phyloP scores from a whole-genome alignment of 1,140 invertebrate species.

The Vollenhovia emeryi region DNA sequence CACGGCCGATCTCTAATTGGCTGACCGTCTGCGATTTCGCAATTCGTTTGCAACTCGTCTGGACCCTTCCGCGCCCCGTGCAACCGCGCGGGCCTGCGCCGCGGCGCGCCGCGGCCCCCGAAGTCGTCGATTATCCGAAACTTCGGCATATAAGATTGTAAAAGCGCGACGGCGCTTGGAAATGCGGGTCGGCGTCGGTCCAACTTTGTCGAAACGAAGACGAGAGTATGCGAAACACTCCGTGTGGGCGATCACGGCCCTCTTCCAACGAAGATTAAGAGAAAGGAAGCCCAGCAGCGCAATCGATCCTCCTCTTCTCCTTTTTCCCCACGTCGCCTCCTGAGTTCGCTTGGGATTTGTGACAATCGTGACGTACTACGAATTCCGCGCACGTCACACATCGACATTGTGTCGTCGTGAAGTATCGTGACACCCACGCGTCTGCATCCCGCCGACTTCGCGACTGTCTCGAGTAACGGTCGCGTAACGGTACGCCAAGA shows the following conservation, averaged over 20 bases:
- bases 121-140: background rate
- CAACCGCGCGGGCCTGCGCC: too few species aligned
- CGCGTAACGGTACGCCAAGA: background rate
- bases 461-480: conserved; percentile 42
- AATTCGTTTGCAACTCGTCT: conserved; percentile 30
- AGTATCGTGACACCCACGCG: conserved; percentile 35
- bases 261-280: conserved; percentile 65
- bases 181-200: background rate
- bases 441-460: conserved; percentile 6
- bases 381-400: conserved; percentile 63
- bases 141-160: background rate
- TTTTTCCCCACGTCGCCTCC: background rate
- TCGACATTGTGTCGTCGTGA: conserved; percentile 39
- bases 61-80: background rate
- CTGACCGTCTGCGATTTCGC: conserved; percentile 31
- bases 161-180: background rate
- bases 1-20: conserved; percentile 54
- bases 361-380: conserved; percentile 29
- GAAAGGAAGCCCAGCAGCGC: conserved; percentile 64
- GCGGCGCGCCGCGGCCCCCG: too few species aligned
- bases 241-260: background rate
- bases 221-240: background rate
- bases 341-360: conserved; percentile 6
- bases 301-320: conserved; percentile 1
- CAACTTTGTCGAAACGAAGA: conserved; percentile 12